Conservation (phyloP, 2,888 invertebrate species). For the Hyalella azteca region DNA sequence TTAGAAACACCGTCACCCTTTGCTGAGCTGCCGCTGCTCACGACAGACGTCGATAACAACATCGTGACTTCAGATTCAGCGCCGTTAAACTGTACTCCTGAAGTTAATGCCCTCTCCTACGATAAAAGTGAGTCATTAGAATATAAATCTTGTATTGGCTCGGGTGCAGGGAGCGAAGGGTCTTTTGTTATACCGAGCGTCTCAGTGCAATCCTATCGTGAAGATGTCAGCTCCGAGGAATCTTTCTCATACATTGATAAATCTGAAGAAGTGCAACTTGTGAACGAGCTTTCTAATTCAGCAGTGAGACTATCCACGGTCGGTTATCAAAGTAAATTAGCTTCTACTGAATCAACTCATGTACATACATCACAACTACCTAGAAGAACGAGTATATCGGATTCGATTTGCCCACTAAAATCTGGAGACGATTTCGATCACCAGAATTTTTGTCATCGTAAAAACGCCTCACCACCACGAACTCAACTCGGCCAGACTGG, state of each 20-base stretch:
- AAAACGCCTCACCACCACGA: too few relatives aligned
- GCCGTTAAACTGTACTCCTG: background rate
- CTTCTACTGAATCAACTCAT: background rate
- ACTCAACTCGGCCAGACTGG: too few relatives aligned
- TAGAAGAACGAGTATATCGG: too few relatives aligned
- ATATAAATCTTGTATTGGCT: background rate
- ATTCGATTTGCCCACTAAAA: too few relatives aligned
- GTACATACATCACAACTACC: too few relatives aligned
- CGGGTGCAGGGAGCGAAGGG: too few relatives aligned
- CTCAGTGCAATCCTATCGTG: background rate
- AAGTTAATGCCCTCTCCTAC: background rate
- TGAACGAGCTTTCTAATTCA: background rate
- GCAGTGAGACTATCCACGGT: background rate
- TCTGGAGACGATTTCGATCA: too few relatives aligned
- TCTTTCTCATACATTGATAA: constrained; percentile 27
- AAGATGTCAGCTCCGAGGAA: constrained; percentile 24
- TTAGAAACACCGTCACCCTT: background rate
- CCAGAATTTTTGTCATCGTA: too few relatives aligned
- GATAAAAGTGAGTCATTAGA: background rate
- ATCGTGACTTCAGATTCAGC: background rate
- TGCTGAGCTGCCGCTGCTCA: background rate
- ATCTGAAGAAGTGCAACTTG: constrained; percentile 6
- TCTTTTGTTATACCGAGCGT: constrained; percentile 29
- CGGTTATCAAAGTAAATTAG: background rate
- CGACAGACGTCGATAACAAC: background rate